Evolutionary conservation across 2,888 invertebrate genomes (phyloP).

Genomic region (Spisula subtruncata): DNA sequence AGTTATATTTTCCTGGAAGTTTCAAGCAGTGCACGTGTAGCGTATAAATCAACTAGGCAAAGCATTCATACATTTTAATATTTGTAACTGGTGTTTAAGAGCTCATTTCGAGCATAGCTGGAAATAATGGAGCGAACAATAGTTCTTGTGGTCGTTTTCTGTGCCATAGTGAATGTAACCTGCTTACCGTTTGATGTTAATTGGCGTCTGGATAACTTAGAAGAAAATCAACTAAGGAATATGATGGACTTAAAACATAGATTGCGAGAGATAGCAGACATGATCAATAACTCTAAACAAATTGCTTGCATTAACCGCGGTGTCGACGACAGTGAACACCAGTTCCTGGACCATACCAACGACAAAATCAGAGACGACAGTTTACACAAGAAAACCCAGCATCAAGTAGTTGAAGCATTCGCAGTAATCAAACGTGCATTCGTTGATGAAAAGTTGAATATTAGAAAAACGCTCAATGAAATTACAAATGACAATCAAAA

Average conservation of each 20-base stretch:
- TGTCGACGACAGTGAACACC: too few species aligned
- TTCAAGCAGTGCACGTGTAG: too few species aligned
- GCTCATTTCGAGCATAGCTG: too few species aligned
- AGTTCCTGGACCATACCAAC: too few species aligned
- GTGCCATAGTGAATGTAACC: background rate
- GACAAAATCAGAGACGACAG: background rate
- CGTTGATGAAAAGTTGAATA: background rate
- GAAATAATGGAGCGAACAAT: background rate
- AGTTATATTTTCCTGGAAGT: too few species aligned
- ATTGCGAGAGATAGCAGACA: background rate
- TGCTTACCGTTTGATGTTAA: background rate
- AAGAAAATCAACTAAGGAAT: background rate
- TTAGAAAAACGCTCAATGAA: background rate
- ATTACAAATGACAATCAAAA: background rate
- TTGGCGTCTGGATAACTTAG: background rate
- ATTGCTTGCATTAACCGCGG: background rate
- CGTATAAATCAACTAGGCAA: too few species aligned
- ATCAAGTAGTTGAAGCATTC: background rate
- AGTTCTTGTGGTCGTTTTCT: background rate
- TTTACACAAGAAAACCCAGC: background rate
- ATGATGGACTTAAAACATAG: background rate
- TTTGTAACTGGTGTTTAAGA: too few species aligned
- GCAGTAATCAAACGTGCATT: background rate
- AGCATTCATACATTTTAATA: too few species aligned
- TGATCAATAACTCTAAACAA: background rate